Conservation (phyloP, 2,113 vertebrate species). For the Redunca redunca region DNA sequence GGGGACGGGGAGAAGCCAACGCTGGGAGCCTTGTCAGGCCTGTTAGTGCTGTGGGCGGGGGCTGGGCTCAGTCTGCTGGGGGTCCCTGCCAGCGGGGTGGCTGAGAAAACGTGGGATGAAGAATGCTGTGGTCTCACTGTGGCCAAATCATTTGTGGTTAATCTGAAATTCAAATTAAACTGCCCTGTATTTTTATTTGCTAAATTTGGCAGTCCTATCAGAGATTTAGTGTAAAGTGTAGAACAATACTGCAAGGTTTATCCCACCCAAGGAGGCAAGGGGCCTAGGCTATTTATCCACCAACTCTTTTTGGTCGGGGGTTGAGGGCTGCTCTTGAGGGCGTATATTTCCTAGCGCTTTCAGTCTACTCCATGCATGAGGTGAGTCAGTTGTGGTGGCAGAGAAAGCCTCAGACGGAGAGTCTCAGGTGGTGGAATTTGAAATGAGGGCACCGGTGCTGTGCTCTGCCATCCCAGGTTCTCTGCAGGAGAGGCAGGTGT, state of each 20-base stretch:
- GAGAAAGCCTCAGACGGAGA: background rate
- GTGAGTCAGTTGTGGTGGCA: background rate
- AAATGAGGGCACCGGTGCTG: background rate
- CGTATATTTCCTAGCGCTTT: background rate
- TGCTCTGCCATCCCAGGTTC: conserved; percentile 52
- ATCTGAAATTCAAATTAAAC: background rate
- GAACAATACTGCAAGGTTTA: background rate
- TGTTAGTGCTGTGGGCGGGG: background rate
- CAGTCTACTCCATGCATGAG: background rate
- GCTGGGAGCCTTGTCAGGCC: background rate
- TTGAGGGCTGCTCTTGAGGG: background rate
- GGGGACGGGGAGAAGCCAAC: background rate
- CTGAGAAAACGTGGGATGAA: background rate
- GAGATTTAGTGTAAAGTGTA: background rate
- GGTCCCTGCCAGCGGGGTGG: background rate
- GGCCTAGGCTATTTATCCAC: background rate
- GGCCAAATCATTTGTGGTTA: background rate
- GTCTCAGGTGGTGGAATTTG: background rate
- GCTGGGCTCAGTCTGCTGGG: background rate
- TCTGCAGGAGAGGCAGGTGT: conserved; percentile 67
- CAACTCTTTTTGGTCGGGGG: background rate
- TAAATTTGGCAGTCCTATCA: background rate
- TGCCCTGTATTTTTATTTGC: background rate
- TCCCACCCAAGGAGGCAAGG: background rate
- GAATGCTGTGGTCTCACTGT: background rate